Evolutionary conservation across 2,797 vertebrate genomes (phyloP).

Genomic region (Pseudochirops cupreus): DNA sequence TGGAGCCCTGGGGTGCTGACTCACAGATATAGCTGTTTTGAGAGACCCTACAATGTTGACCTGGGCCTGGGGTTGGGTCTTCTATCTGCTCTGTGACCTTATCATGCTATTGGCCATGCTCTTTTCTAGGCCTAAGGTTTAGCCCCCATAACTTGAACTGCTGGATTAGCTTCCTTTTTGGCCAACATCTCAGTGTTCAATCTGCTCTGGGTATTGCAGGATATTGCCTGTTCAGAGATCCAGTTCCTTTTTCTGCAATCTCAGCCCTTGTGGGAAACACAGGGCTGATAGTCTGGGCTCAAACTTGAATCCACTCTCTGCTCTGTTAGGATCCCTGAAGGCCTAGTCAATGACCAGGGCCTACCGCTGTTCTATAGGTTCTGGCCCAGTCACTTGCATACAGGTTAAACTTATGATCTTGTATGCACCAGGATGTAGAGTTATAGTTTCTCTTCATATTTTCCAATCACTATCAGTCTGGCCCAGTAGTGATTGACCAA

Average conservation of each 20-base stretch:
- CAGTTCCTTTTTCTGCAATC: neutral
- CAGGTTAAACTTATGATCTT: neutral
- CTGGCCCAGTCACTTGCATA: neutral
- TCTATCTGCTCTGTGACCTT: neutral
- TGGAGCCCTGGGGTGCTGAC: neutral
- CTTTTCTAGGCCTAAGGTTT: neutral
- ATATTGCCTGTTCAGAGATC: neutral
- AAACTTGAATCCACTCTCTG: neutral
- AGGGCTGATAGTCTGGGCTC: neutral
- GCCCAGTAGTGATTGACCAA: neutral
- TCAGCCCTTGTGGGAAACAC: neutral
- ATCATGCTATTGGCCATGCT: neutral
- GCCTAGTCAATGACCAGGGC: neutral
- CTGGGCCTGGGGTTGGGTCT: neutral
- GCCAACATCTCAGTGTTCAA: neutral
- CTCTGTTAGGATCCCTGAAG: neutral
- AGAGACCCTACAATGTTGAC: neutral
- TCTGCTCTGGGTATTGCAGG: neutral
- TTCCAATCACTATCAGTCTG: neutral
- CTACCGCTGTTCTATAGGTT: neutral
- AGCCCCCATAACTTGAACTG: neutral
- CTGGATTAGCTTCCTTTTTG: neutral
- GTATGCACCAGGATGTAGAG: neutral
- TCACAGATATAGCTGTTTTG: neutral
- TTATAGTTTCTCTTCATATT: neutral